phyloP scores from a whole-genome alignment of 2,113 vertebrate species.

The Oreochromis aureus region DNA sequence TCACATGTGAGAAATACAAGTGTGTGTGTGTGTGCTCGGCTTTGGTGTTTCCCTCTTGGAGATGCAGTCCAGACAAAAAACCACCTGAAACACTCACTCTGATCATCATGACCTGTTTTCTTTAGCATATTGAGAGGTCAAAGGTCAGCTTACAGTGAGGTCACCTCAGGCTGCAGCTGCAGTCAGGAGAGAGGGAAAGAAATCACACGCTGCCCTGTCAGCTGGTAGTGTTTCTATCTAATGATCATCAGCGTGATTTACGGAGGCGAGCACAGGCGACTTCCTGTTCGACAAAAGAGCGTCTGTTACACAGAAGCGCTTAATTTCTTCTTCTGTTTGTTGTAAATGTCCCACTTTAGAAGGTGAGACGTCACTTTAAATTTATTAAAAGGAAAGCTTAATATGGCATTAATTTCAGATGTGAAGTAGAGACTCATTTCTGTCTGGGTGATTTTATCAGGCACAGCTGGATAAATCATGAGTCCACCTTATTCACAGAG shows the following conservation, averaged over 20 bases:
- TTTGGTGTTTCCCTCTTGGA: neutral
- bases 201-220: neutral
- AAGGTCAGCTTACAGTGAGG: constrained; percentile 1
- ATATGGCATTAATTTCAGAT: neutral
- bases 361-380: neutral
- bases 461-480: neutral
- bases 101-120: neutral
- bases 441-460: neutral
- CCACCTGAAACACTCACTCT: neutral
- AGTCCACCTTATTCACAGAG: neutral
- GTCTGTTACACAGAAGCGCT: neutral
- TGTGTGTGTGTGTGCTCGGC: neutral
- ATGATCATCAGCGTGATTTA: constrained; percentile 12
- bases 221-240: neutral
- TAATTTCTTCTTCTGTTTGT: neutral
- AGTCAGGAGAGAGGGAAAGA: neutral
- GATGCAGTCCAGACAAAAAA: neutral
- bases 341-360: neutral
- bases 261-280: neutral
- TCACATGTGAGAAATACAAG: neutral
- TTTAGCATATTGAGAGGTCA: neutral
- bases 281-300: constrained; percentile 6
- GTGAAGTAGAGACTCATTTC: neutral
- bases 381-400: neutral
- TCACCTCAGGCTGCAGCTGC: neutral